Base-by-base conservation (phyloP, 64 coral and sea anemone genomes). In the Stichodactyla mertensii region DNA sequence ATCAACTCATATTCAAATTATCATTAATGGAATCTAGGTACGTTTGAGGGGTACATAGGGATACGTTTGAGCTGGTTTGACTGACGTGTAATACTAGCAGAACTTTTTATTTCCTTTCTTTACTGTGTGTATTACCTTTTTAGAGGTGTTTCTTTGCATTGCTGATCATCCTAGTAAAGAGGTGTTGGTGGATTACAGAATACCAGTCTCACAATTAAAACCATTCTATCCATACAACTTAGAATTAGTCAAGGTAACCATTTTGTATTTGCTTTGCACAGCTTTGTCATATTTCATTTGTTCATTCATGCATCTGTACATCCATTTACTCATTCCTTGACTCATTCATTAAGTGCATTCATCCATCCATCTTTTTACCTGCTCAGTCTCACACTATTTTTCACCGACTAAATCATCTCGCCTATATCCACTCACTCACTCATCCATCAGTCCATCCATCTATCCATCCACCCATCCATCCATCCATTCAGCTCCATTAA, bases 161-260 rank as follows among this genome's bases (percentile, higher is more conserved):
- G 85, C 16, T 67, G 94, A 97, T 82, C 67, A 90, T 36, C 91
- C 94, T 5, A 96, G 94, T 22, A 92, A 61, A 90, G 94, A 96
- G 84, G 61, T 93, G 26, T 90, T 96, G 58, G 84, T 81, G 67
- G 91, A 96, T 85, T 96, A 87, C 62, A 88, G 52, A 57, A 87
- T 96, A 78, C 91, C 94, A 10, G 86, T 93, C 7, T 85, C 45
- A n/a, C 84, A 92, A 71, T 57, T 96, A 51, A 93, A 87, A 61
- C 91, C 91, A 23, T 92, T 88, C 54, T 91, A 93, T 56, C 84
- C 71, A 13, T 96, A 96, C 78, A 91, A 96, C 61, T 69, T 96
- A 77, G 91, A 96, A 67, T 71, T 96, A 71, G 94, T 93, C 70
- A 87, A 96, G 94, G 94, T 96, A 86, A 64, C 1, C 0, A 4